These are phyloP conservation scores for Unio pictorum DNA, from an alignment of 2,888 invertebrate species.

Conservation along the genomic window DNA sequence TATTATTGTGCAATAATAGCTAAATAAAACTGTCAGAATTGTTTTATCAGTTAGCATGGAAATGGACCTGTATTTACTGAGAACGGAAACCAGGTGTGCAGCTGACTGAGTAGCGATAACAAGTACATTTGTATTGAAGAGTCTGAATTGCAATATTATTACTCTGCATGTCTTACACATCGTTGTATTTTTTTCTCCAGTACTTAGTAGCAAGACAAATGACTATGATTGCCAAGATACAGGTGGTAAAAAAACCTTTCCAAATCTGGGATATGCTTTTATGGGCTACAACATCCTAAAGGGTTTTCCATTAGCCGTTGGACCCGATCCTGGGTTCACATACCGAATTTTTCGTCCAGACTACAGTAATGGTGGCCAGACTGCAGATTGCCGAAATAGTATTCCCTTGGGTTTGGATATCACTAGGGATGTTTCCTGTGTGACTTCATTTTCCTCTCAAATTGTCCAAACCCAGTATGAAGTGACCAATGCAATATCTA, in stretches of 20 bases:
- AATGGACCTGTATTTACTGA: too few species aligned
- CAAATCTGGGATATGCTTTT: conserved; percentile 25
- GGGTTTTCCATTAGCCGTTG: conserved; percentile 19
- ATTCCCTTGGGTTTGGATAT: conserved; percentile 18
- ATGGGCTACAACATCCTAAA: conserved; percentile 23
- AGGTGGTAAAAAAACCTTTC: conserved; percentile 17
- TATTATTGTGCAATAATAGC: too few species aligned
- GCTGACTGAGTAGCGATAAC: too few species aligned
- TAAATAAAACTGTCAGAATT: too few species aligned
- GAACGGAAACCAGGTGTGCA: too few species aligned
- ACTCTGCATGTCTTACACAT: too few species aligned
- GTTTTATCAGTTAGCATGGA: too few species aligned
- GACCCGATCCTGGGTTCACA: conserved; percentile 31
- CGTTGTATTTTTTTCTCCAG: too few species aligned
- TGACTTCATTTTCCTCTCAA: conserved; percentile 19
- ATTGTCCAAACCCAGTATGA: conserved; percentile 12
- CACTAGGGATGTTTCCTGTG: conserved; percentile 22
- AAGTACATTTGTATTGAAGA: too few species aligned
- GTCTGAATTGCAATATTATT: too few species aligned
- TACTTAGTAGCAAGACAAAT: background rate
- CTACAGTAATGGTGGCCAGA: conserved; percentile 11
- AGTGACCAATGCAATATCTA: conserved; percentile 12
- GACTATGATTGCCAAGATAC: conserved; percentile 15
- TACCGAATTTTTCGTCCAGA: conserved; percentile 24
- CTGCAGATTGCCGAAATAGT: conserved; percentile 21